Percentiles rank a stretch among this genome's conserved stretches.
phyloP scores from a whole-genome alignment of 30 jellyfish, hydroid and myxozoan species.

The Sanderia malayensis region DNA sequence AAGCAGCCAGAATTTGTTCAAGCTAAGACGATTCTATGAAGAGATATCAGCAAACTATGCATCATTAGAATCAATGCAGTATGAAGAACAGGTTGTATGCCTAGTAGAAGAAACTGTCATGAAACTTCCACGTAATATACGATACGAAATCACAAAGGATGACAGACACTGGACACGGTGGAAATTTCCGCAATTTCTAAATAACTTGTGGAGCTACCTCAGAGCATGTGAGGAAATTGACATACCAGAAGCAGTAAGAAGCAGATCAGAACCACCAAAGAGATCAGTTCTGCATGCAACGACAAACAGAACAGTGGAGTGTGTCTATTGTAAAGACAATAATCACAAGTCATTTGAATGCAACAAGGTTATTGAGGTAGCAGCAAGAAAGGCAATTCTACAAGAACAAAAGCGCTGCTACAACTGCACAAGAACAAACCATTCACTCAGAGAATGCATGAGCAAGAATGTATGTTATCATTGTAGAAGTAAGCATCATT shows the following conservation, averaged over 20 bases:
- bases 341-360: constrained; percentile 26
- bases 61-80: constrained; percentile 39
- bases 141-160: constrained; percentile 35
- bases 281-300: constrained; percentile 11
- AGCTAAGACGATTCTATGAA: constrained; percentile 46
- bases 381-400: constrained; percentile 16
- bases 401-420: neutral
- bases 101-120: no score
- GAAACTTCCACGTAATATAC: no score
- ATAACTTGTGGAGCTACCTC: constrained; percentile 23
- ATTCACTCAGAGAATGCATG: no score
- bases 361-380: constrained; percentile 8
- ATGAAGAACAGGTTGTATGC: constrained; percentile 34
- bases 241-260: neutral
- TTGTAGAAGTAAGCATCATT: constrained; percentile 19
- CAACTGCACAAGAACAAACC: no score
- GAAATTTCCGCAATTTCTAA: constrained; percentile 19
- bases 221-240: constrained; percentile 45
- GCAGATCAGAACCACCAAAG: constrained; percentile 3
- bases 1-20: constrained; percentile 19
- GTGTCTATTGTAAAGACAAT: constrained; percentile 19
- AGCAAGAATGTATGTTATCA: constrained; percentile 10
- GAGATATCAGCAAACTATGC: constrained; percentile 33
- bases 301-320: constrained; percentile 21
- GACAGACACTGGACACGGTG: constrained; percentile 41